Evolutionary conservation across 1,140 invertebrate genomes (phyloP).

Genomic region (Himalopsyche phryganea): DNA sequence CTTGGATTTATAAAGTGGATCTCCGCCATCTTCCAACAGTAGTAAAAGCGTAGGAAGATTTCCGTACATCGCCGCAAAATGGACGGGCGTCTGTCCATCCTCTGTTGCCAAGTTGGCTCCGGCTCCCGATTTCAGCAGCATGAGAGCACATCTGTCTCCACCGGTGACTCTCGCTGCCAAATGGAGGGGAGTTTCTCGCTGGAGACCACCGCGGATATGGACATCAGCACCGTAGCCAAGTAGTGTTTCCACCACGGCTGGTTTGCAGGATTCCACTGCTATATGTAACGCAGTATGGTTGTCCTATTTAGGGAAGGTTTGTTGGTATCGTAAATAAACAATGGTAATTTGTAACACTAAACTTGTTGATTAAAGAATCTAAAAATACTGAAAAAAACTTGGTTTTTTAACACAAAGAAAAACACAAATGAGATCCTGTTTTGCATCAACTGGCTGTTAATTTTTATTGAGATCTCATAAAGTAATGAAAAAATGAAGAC

Average conservation of each 20-base stretch:
- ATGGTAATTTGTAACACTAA: too few relatives aligned
- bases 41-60: conserved; percentile 81
- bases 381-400: too few relatives aligned
- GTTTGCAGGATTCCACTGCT: conserved; percentile 94
- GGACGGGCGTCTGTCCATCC: conserved; percentile 91
- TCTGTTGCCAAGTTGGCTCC: conserved; percentile 89
- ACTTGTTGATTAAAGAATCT: too few relatives aligned
- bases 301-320: conserved; percentile 61
- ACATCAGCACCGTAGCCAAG: conserved; percentile 96
- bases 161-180: conserved; percentile 90
- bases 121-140: conserved; percentile 96
- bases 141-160: conserved; percentile 93
- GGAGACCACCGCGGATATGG: conserved; percentile 85
- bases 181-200: conserved; percentile 90
- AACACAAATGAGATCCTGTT: too few relatives aligned
- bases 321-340: too few relatives aligned
- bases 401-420: too few relatives aligned
- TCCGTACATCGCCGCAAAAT: conserved; percentile 85
- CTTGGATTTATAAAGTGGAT: conserved; percentile 86
- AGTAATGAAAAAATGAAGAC: too few relatives aligned
- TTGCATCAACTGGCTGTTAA: too few relatives aligned
- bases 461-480: too few relatives aligned
- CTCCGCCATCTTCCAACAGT: conserved; percentile 85
- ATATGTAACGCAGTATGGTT: conserved; percentile 98
- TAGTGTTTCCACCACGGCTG: conserved; percentile 92